Percentiles rank a stretch among this genome's conserved stretches.
Conservation (phyloP, 2,113 vertebrate genomes). For the Varanus komodoensis region DNA sequence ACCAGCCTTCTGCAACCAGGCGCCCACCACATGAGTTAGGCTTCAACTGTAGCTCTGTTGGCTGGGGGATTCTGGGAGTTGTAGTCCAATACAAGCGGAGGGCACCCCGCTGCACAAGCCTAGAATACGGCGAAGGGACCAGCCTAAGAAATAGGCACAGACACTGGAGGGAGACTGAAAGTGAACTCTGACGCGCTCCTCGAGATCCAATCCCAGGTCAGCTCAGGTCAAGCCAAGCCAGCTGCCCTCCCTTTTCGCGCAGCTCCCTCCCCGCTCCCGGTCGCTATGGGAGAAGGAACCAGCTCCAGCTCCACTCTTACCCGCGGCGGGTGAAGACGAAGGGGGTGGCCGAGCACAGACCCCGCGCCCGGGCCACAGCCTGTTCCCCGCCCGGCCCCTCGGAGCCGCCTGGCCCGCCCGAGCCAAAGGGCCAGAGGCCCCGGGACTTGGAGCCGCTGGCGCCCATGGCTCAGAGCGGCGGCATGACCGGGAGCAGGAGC, state of each 20-base stretch:
- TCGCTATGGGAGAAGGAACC: background rate
- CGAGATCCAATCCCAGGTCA: background rate
- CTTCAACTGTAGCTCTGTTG: no score
- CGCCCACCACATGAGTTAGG: no score
- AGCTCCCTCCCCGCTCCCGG: background rate
- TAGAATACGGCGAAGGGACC: no score
- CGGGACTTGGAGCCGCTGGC: conserved; percentile 91
- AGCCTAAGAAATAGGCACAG: no score
- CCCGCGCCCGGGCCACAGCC: conserved; percentile 83
- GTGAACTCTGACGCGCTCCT: background rate
- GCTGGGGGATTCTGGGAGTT: no score
- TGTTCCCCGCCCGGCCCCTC: conserved; percentile 81
- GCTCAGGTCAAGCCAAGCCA: no score
- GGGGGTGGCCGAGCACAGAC: conserved; percentile 82
- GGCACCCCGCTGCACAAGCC: no score
- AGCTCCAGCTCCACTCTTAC: conserved; percentile 70
- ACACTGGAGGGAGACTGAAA: no score
- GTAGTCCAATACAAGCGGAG: no score
- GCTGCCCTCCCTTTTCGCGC: background rate
- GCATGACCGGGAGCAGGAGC: conserved; percentile 67
- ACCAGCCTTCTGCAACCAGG: no score
- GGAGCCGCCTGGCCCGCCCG: conserved; percentile 77
- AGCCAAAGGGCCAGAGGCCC: conserved; percentile 89
- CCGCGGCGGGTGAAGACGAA: conserved; percentile 93
- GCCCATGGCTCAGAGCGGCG: conserved; percentile 86